Conservation (phyloP, 2,888 invertebrate genomes). For the Clitarchus hookeri region DNA sequence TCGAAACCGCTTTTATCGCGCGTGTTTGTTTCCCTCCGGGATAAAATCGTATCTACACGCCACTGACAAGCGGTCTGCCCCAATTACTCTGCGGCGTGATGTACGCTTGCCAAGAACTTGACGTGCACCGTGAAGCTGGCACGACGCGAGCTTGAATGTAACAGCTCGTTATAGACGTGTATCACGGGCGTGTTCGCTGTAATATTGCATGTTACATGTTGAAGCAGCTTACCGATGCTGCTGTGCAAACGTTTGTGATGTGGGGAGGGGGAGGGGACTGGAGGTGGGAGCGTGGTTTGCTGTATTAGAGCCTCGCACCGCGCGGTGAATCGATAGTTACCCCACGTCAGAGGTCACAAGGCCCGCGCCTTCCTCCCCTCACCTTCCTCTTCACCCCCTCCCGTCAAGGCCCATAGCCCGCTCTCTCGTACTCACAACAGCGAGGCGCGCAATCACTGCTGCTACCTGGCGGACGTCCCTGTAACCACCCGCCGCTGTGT, state of each 20-base stretch:
- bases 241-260: neutral
- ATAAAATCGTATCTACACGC: no score
- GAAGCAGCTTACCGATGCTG: neutral
- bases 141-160: neutral
- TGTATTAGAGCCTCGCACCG: neutral
- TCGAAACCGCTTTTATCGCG: no score
- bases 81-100: neutral
- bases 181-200: neutral
- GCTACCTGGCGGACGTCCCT: neutral
- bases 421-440: neutral
- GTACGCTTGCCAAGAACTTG: neutral
- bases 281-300: neutral
- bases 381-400: neutral
- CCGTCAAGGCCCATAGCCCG: neutral
- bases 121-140: neutral
- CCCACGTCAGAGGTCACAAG: neutral
- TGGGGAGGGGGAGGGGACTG: no score
- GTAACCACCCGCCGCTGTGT: neutral
- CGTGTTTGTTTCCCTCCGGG: no score
- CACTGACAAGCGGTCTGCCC: neutral
- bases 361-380: slow-evolving; percentile 14
- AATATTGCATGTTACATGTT: slow-evolving; percentile 14
- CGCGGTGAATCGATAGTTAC: neutral
- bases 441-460: slow-evolving; percentile 2
- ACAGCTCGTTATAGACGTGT: slow-evolving; percentile 8